phyloP scores from a whole-genome alignment of 2,888 invertebrate genomes.

The Apoderus coryli region DNA sequence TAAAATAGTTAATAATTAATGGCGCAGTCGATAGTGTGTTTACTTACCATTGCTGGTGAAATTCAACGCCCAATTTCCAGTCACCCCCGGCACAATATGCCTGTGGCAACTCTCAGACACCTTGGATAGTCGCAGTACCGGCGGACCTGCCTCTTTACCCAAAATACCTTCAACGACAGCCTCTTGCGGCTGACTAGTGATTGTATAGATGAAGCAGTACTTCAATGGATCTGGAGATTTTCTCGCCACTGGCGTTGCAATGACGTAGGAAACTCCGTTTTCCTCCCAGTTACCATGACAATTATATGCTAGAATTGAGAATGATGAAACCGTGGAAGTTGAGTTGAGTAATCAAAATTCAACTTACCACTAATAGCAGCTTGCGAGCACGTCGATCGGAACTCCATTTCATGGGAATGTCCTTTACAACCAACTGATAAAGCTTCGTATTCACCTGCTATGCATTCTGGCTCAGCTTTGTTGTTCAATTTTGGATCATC shows the following conservation, averaged over 20 bases:
- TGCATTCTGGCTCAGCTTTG: conserved; percentile 32
- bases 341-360: neutral
- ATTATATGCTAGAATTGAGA: conserved; percentile 44
- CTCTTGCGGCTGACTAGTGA: conserved; percentile 23
- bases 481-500: conserved; percentile 17
- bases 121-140: conserved; percentile 35
- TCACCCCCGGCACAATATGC: conserved; percentile 36
- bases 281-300: conserved; percentile 64
- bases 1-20: conserved; percentile 2
- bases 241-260: conserved; percentile 45
- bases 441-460: conserved; percentile 38
- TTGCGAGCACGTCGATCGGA: conserved; percentile 39
- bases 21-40: neutral
- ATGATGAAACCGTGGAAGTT: neutral
- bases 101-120: conserved; percentile 44
- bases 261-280: conserved; percentile 46
- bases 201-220: conserved; percentile 48
- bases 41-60: conserved; percentile 49
- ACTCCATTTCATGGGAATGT: conserved; percentile 45
- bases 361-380: conserved; percentile 37
- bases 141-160: conserved; percentile 23
- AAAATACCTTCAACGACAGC: conserved; percentile 21
- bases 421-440: conserved; percentile 45
- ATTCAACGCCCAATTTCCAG: conserved; percentile 47
- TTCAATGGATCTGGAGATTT: conserved; percentile 38